Evolutionary conservation across 2,888 invertebrate genomes (phyloP).

Genomic region (Leptopilina myrica): DNA sequence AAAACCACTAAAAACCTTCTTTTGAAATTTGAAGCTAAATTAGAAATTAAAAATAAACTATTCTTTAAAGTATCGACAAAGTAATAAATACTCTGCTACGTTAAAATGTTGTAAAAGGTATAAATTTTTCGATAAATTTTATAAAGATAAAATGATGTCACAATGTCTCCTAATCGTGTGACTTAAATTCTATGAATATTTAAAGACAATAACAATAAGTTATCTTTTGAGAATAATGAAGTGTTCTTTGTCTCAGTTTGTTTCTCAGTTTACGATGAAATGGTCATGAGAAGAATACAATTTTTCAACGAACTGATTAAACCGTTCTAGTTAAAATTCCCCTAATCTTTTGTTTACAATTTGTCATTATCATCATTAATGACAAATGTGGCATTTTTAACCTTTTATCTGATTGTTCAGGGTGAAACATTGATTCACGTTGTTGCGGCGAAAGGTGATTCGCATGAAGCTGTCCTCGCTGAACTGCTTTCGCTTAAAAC

Average conservation of each 20-base stretch:
- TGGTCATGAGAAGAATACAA: neutral
- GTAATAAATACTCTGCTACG: too few relatives aligned
- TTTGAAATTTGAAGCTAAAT: too few relatives aligned
- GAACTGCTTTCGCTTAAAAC: constrained; percentile 67
- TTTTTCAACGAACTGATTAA: neutral
- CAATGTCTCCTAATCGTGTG: neutral
- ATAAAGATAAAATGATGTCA: too few relatives aligned
- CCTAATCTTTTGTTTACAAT: constrained; percentile 6
- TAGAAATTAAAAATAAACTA: too few relatives aligned
- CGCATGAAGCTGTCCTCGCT: constrained; percentile 61
- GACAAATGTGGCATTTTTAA: neutral
- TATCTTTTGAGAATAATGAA: neutral
- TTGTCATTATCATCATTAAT: neutral
- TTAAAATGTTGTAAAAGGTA: too few relatives aligned
- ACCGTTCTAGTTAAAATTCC: neutral
- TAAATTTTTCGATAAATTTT: too few relatives aligned
- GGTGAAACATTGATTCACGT: constrained; percentile 69
- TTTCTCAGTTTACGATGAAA: neutral
- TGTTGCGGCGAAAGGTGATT: constrained; percentile 66
- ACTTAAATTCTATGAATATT: neutral
- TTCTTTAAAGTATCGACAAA: too few relatives aligned
- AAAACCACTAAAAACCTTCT: too few relatives aligned
- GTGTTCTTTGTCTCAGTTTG: neutral
- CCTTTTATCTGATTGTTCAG: constrained; percentile 53
- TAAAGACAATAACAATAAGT: neutral